Evolutionary conservation across 2,113 vertebrate genomes (phyloP).

Genomic region (Melanerpes formicivorus): DNA sequence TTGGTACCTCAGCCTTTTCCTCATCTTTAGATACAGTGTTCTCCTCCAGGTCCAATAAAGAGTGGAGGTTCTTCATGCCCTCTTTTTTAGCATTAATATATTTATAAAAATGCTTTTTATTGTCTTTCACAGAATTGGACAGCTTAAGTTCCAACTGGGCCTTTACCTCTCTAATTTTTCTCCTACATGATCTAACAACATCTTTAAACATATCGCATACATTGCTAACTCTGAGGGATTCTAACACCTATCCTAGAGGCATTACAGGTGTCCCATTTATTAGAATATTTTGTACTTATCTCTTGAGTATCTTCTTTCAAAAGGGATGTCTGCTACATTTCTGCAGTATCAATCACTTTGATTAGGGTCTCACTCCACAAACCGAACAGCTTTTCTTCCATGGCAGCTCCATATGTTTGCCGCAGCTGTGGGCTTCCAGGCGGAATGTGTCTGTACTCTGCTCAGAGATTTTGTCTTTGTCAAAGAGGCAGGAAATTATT

Average conservation of each 20-base stretch:
- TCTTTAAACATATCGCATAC: background rate
- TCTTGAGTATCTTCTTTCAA: slow-evolving; percentile 51
- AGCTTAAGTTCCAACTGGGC: no score
- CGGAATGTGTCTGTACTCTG: slow-evolving; percentile 42
- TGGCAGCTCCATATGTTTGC: slow-evolving; percentile 79
- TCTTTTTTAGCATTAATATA: no score
- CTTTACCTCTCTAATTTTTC: no score
- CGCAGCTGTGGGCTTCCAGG: slow-evolving; percentile 81
- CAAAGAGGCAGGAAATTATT: slow-evolving; percentile 54
- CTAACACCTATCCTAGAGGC: slow-evolving; percentile 61
- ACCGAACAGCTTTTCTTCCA: slow-evolving; percentile 74
- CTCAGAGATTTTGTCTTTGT: slow-evolving; percentile 62
- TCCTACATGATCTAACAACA: no score
- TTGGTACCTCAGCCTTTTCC: no score
- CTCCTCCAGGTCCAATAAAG: no score
- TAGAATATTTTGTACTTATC: slow-evolving; percentile 68
- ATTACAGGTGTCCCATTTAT: slow-evolving; percentile 68
- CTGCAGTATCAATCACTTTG: slow-evolving; percentile 80
- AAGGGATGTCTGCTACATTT: slow-evolving; percentile 70
- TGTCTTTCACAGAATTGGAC: no score
- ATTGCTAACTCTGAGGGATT: slow-evolving; percentile 53
- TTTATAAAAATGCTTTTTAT: no score
- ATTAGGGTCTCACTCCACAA: slow-evolving; percentile 78
- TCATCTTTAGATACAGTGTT: no score
- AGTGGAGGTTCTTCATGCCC: no score